phyloP scores from a whole-genome alignment of 2,797 vertebrate species.

The Acridotheres tristis region DNA sequence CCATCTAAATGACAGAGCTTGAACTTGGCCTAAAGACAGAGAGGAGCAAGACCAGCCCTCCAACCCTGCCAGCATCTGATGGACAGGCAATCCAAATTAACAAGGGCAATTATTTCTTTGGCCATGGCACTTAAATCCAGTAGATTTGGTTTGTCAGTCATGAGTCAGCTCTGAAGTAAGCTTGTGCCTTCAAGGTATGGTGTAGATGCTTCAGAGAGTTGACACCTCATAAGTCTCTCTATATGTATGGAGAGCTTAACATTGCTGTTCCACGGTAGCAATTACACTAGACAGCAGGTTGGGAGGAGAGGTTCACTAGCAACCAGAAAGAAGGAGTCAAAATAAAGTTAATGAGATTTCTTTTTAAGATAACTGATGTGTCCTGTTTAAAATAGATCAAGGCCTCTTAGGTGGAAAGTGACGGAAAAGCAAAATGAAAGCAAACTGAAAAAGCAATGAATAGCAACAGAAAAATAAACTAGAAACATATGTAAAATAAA shows the following conservation, averaged over 20 bases:
- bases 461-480: slow-evolving; percentile 16
- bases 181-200: slow-evolving; percentile 26
- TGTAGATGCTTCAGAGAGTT: not conserved
- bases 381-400: not conserved
- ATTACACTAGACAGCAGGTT: not conserved
- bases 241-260: not conserved
- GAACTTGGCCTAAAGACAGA: not conserved
- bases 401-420: not conserved
- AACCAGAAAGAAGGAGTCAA: not conserved
- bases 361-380: not conserved
- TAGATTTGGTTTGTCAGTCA: slow-evolving; percentile 2
- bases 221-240: not conserved
- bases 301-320: not conserved
- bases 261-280: not conserved
- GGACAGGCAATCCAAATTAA: not conserved
- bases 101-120: not conserved
- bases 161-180: slow-evolving; percentile 34
- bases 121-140: not conserved
- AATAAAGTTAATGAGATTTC: not conserved
- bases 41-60: not conserved
- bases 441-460: not conserved
- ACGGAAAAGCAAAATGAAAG: not conserved
- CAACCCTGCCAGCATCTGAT: not conserved
- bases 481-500: not conserved
- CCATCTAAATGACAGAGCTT: not conserved